Evolutionary conservation across 2,888 invertebrate species (phyloP), one percentile per base, ranked within the genome.

Genomic region (Rhaphigaster nebulosa): DNA sequence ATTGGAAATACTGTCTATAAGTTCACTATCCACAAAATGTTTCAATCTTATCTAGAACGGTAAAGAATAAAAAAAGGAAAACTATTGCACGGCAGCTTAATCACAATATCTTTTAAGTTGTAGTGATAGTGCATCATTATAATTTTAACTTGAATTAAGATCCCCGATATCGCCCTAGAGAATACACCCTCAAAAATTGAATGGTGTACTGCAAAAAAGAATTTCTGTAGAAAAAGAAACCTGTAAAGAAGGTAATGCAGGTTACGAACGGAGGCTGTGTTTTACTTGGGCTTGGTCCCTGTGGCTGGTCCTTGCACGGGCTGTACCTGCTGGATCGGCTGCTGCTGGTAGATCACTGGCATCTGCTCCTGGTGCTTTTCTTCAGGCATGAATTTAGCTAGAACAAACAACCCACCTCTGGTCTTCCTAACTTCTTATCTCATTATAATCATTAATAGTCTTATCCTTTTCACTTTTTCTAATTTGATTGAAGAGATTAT

Each of bases 311-410:
- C 91, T 84, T 91, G 87, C 54, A 87, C 91, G 34, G 91, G 87
- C 90, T 91, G 70, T 65, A 91, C 84, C 56, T 90, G 91, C 29
- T 45, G 89, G 26, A 90, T 91, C 87, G 87, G 87, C 70, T 87
- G 87, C 34, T 76, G 76, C 50, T 89, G 91, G 56, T 70, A 87
- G 60, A 91, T 90, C 91, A 91, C 90, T 87, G 89, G 90, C 90
- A 88, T 90, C 90, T 91, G 91, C 88, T 91, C 70, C 88, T 91
- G 90, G 41, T 91, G 90, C 60, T 91, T 91, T 89, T 92, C 91
- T 70, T 92, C 92, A 4, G 92, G 92, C 92, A 92, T 92, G 91
- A 92, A 92, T 90, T 92, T 92, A 56, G 92, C 92, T 92, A 91
- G 52, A 92, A 92, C 91, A 90, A 65, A 88, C 45, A 91, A 87